Evolutionary conservation across 1,140 invertebrate genomes (phyloP).

Genomic region (Nasonia vitripennis): DNA sequence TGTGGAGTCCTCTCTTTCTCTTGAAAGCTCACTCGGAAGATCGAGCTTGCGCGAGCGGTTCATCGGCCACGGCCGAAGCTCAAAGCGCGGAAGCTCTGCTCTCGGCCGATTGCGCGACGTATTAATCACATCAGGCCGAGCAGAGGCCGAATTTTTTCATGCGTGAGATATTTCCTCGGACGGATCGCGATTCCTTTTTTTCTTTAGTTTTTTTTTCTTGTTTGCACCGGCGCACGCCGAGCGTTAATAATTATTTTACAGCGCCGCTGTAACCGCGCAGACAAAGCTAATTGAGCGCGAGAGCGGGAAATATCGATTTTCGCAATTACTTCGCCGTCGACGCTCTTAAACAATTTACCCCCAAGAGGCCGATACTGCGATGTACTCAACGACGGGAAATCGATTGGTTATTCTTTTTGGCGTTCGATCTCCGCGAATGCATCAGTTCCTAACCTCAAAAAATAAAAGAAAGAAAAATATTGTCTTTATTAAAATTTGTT

Average conservation of each 20-base stretch:
- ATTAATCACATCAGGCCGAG: conserved; percentile 28
- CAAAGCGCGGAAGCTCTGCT: conserved; percentile 25
- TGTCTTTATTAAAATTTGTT: too few relatives aligned
- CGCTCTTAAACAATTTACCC: not conserved
- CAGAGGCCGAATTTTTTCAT: conserved; percentile 10
- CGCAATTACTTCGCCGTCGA: not conserved
- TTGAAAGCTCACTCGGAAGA: not conserved
- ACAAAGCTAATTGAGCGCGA: not conserved
- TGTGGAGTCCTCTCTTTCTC: not conserved
- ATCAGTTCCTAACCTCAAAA: too few relatives aligned
- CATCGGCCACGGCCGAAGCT: conserved; percentile 35
- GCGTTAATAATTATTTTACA: conserved; percentile 18
- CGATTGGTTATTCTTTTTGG: too few relatives aligned
- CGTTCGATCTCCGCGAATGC: too few relatives aligned
- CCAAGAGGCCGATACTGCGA: too few relatives aligned
- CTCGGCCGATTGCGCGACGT: conserved; percentile 13
- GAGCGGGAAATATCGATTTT: not conserved
- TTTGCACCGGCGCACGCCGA: not conserved
- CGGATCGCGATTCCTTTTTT: not conserved
- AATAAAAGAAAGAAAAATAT: too few relatives aligned
- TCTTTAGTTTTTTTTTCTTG: not conserved
- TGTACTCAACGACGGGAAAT: too few relatives aligned
- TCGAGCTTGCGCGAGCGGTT: conserved; percentile 53
- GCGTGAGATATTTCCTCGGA: conserved; percentile 25
- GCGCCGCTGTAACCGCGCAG: not conserved